These are phyloP conservation scores for Mercenaria mercenaria DNA, from an alignment of 1,140 invertebrate genomes.

Conservation along the genomic window DNA sequence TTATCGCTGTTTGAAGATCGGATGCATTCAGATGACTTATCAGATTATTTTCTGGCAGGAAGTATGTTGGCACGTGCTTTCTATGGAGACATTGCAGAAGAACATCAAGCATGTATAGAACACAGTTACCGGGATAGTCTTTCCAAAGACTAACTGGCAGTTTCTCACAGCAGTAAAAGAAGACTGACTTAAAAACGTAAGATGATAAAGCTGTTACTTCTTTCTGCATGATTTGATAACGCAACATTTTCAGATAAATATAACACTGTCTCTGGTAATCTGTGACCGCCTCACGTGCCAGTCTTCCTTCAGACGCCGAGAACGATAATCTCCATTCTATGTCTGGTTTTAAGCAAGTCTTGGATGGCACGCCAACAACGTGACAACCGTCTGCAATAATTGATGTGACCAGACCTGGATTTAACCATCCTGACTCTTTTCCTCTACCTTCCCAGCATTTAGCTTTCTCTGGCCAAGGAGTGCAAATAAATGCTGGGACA, in stretches of 20 bases:
- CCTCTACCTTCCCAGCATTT: conserved; percentile 13
- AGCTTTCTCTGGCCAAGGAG: conserved; percentile 59
- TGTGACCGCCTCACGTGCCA: conserved; percentile 56
- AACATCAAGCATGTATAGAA: conserved; percentile 56
- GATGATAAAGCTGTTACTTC: neutral
- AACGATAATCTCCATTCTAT: conserved; percentile 68
- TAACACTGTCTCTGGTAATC: conserved; percentile 62
- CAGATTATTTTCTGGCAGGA: conserved; percentile 25
- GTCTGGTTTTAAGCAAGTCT: conserved; percentile 36
- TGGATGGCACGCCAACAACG: conserved; percentile 55
- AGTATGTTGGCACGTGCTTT: conserved; percentile 12
- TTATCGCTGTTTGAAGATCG: conserved; percentile 32
- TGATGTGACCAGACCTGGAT: neutral
- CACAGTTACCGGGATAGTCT: conserved; percentile 50
- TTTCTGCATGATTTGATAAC: conserved; percentile 22
- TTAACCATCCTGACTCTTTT: conserved; percentile 32
- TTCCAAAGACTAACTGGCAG: conserved; percentile 51
- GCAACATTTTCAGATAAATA: conserved; percentile 60
- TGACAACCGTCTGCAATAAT: conserved; percentile 59
- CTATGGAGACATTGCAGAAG: neutral
- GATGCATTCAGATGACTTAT: conserved; percentile 40
- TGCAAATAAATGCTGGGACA: conserved; percentile 36
- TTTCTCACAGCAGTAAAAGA: conserved; percentile 61
- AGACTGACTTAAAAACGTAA: conserved; percentile 53
- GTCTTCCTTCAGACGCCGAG: conserved; percentile 51